Percentiles rank a stretch among this genome's conserved stretches.
phyloP scores from a whole-genome alignment of 2,113 vertebrate species.

The Ploceus nigricollis region DNA sequence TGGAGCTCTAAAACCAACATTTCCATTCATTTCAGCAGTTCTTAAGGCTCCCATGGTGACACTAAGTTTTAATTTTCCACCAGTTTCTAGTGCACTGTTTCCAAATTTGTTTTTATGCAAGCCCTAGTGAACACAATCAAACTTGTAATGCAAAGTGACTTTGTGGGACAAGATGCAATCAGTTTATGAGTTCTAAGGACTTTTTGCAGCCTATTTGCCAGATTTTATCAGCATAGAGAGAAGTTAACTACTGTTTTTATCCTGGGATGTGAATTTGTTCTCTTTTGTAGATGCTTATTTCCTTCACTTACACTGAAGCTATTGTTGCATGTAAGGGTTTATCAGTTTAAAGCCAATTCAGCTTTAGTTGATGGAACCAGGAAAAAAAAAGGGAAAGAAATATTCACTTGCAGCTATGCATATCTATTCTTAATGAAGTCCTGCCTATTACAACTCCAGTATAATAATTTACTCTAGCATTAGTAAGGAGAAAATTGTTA shows the following conservation, averaged over 20 bases:
- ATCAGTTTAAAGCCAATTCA: not conserved
- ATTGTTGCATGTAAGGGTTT: not conserved
- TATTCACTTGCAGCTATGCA: not conserved
- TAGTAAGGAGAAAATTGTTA: not conserved
- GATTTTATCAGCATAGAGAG: not conserved
- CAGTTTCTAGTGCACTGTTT: not conserved
- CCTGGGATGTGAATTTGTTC: not conserved
- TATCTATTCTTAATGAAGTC: not conserved
- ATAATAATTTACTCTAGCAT: not conserved
- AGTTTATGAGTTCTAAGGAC: not conserved
- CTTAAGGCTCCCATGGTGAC: not conserved
- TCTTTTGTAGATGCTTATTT: not conserved
- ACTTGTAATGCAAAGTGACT: not conserved
- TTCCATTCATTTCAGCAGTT: not conserved
- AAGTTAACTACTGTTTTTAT: not conserved
- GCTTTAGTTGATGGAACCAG: not conserved
- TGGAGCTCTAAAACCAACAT: not conserved
- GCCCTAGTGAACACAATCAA: not conserved
- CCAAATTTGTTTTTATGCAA: constrained; percentile 26
- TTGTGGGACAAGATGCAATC: not conserved
- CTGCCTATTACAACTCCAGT: not conserved
- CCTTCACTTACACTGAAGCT: not conserved
- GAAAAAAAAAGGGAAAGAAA: not conserved
- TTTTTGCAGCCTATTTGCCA: not conserved
- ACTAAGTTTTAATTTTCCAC: constrained; percentile 14